Evolutionary conservation across 1,140 invertebrate species (phyloP).

Genomic region (Drosophila trapezifrons): DNA sequence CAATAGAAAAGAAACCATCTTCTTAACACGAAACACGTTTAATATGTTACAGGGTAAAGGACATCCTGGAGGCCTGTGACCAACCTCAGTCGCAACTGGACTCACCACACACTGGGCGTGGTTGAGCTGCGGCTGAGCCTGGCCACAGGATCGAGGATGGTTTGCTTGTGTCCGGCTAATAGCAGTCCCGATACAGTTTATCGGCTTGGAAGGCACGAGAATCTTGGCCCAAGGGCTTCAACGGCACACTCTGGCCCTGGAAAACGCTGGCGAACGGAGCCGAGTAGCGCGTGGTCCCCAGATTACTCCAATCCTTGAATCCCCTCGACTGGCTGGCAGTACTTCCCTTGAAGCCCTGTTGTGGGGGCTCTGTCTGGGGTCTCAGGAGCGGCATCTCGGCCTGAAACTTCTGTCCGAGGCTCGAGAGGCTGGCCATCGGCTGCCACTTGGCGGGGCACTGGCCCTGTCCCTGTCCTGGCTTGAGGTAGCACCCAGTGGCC

Average conservation of each 20-base stretch:
- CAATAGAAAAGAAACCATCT: neutral
- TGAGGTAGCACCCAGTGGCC: constrained; percentile 11
- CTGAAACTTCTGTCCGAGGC: constrained; percentile 9
- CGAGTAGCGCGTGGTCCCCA: neutral
- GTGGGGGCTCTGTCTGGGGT: neutral
- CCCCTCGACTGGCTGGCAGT: neutral
- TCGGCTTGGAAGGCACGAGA: neutral
- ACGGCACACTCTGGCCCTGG: constrained; percentile 2
- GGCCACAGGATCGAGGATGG: constrained; percentile 2
- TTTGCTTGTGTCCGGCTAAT: constrained; percentile 3
- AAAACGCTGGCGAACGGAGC: constrained; percentile 21
- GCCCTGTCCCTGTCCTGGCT: neutral
- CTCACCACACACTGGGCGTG: neutral
- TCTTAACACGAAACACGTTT: constrained; percentile 22
- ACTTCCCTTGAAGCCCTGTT: neutral
- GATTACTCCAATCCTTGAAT: constrained; percentile 5
- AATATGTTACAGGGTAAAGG: constrained; percentile 7
- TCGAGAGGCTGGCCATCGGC: constrained; percentile 4
- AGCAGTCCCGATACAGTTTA: constrained; percentile 20
- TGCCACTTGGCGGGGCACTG: constrained; percentile 8
- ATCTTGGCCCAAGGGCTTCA: constrained; percentile 5
- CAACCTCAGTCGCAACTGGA: constrained; percentile 16
- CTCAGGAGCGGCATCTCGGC: neutral
- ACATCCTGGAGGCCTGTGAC: neutral
- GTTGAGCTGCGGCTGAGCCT: neutral